Evolutionary conservation across 2,113 vertebrate species (phyloP), one percentile per base, ranked within the genome.

Genomic region (Rhinoptilus africanus): DNA sequence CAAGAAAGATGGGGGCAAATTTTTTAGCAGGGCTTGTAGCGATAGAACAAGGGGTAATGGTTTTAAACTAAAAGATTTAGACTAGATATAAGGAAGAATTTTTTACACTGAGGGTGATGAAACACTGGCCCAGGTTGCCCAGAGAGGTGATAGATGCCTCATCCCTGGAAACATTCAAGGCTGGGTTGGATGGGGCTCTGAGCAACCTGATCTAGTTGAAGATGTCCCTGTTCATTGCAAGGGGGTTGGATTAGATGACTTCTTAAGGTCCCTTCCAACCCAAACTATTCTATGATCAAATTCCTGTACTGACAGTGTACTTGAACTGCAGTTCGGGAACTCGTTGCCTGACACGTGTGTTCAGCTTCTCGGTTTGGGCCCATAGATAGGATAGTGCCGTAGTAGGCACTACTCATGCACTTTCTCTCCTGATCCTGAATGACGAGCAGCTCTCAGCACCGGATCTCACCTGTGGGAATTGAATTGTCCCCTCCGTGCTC

Each of bases 281-380:
- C 62, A 63, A 63, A 63, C 59, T 39, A 35, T 60, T 60, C n/a
- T 23, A 26, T 18, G 60, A 62, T 73, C n/a, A 37, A 21, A 67
- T 54, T 79, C n/a, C 73, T 74, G 32, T 57, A 9, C 48, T n/a
- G 34, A 39, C 10, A 39, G 32, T 43, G 27, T 48, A 27, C n/a
- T 56, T 43, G 34, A 60, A 35, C 26, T 34, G 51, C 56, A 41
- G 21, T 54, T 73, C 21, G 51, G 51, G 57, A 83, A 41, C 37
- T 48, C 45, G 50, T 68, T 1, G 3, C 9, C 27, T 30, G n/a
- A 15, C 0, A 0, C 15, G 39, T 34, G 12, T 41, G 57, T 67
- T 48, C 60, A 56, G 6, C 47, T 74, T 79, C 60, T 73, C 47
- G 12, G 32, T 62, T 79, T 68, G 68, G 54, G 27, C 68, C 54